Evolutionary conservation across 2,113 vertebrate genomes (phyloP), one percentile per base, ranked within the genome.

Genomic region (Micronisus gabar): DNA sequence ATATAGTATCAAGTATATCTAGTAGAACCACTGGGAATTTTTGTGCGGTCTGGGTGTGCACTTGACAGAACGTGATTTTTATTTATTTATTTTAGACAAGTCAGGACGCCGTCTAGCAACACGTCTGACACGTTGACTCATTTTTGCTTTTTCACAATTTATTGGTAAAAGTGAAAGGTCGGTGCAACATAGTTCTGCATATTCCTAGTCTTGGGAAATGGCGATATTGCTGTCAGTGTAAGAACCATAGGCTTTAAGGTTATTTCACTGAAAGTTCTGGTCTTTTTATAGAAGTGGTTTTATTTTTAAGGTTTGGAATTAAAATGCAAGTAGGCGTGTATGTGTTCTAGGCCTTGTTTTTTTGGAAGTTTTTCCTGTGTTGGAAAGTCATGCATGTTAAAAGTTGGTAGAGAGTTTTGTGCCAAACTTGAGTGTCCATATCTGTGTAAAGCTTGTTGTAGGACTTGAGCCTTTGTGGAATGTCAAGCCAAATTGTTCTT

Each of bases 201-300:
- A 27, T 47, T 76, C 43, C 45, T 73, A 9, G 9, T 45, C 23
- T 13, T 50, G 25, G 53, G 58, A 56, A 50, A 32, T 21, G 16
- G 10, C 11, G 1, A 0, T 56, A 7, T 14, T 4, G 0, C 47
- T 67, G 6, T 52, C 7, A 9, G 3, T 25, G 6, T 52, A 47
- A 53, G 27, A 90, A 34, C 11, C 0, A 0, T 14, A 18, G 25
- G 47, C 20, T 2, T 19, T 74, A 41, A 47, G 11, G 16, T 67
- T 65, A 27, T 71, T 89, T 86, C 38, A 50, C 6, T 19, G 15
- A 15, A 50, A 7, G 7, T 40, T 78, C 2, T 2, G 0, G 50
- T 40, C 15, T 80, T 75, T 76, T 48, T 68, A 3, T 15, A 34
- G 23, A 38, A 81, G 6, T 47, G 4, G 32, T 53, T 78, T 87